A percentile compares a stretch with the other conserved stretches of the same genome.
phyloP scores from a whole-genome alignment of 1,140 invertebrate genomes.

The Lineus longissimus region DNA sequence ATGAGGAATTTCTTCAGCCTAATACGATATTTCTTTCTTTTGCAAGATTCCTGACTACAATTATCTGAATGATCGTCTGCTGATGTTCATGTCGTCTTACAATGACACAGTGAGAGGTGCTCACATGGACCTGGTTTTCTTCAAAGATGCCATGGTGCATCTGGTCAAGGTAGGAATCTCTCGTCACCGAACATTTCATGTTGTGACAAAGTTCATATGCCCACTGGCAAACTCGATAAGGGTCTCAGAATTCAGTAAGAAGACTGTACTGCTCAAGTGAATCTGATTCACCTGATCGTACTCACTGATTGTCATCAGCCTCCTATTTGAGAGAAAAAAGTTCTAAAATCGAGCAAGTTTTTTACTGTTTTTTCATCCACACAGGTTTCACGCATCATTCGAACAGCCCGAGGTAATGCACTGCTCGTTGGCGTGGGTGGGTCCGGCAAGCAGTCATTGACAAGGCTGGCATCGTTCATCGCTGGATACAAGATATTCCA shows the following conservation, averaged over 20 bases:
- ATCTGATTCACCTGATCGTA: too few relatives aligned
- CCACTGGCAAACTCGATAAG: too few relatives aligned
- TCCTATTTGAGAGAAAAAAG: too few relatives aligned
- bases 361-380: too few relatives aligned
- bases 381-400: conserved; percentile 88
- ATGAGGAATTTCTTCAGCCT: too few relatives aligned
- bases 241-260: too few relatives aligned
- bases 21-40: too few relatives aligned
- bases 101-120: conserved; percentile 92
- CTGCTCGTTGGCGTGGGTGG: conserved; percentile 52
- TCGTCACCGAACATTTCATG: not conserved
- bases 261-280: too few relatives aligned
- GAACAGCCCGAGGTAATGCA: conserved; percentile 83
- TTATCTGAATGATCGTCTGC: conserved; percentile 76
- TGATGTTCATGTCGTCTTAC: conserved; percentile 88
- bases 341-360: too few relatives aligned
- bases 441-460: conserved; percentile 52
- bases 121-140: conserved; percentile 96
- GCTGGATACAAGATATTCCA: conserved; percentile 49
- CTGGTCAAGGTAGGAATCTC: conserved; percentile 66
- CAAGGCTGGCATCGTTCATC: conserved; percentile 47
- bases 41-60: conserved; percentile 63
- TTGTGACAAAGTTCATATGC: not conserved
- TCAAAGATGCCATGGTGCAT: conserved; percentile 95
- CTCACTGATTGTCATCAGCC: too few relatives aligned